A percentile compares a stretch with the other conserved stretches of the same genome.
phyloP scores from a whole-genome alignment of 1,140 invertebrate species.

The Caenorhabditis briggsae region DNA sequence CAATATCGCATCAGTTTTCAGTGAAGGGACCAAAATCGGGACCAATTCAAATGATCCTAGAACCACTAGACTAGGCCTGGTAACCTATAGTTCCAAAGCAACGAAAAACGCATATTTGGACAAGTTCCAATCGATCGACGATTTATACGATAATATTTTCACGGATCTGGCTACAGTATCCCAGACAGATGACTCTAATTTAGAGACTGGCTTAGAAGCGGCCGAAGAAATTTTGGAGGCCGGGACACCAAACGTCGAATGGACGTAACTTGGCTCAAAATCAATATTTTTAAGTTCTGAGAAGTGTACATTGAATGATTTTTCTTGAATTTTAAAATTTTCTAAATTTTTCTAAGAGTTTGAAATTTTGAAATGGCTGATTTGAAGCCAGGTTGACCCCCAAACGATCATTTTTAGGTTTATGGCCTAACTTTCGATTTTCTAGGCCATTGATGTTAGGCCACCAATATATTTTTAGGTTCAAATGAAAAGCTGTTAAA shows the following conservation, averaged over 20 bases:
- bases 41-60: not conserved
- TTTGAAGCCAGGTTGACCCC: too few species aligned
- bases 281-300: not conserved
- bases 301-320: too few species aligned
- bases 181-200: not conserved
- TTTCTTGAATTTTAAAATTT: too few species aligned
- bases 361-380: too few species aligned
- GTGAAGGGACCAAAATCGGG: not conserved
- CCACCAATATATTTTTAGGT: too few species aligned
- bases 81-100: not conserved
- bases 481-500: too few species aligned
- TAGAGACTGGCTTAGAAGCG: not conserved
- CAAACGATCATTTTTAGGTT: too few species aligned
- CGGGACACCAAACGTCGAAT: too few species aligned
- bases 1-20: not conserved
- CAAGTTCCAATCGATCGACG: not conserved
- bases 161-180: not conserved
- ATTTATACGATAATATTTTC: not conserved
- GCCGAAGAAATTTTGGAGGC: not conserved
- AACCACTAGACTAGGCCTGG: not conserved
- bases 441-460: too few species aligned
- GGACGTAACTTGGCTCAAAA: conserved; percentile 7
- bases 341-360: too few species aligned
- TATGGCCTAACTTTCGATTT: too few species aligned
- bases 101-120: not conserved